Base-by-base conservation (phyloP, 1,140 invertebrate genomes). In the Grapholita molesta region DNA sequence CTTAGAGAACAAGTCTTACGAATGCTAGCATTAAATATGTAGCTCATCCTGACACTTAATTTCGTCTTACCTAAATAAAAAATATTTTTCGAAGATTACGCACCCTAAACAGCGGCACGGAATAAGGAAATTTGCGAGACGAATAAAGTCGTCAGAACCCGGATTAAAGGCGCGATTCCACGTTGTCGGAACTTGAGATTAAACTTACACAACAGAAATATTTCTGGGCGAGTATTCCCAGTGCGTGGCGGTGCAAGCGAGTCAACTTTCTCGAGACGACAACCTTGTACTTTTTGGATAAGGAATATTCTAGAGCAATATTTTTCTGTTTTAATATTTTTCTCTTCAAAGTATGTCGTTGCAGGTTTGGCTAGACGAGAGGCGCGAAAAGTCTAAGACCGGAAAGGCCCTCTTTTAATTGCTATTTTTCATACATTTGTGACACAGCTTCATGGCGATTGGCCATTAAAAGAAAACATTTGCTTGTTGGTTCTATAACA, bases 131-230 rank as follows among this genome's bases (percentile, higher is more conserved):
- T 61, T 61, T 61, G 25, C 55, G 18, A 61, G 55, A 28, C 55
- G 52, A 55, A 68, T 68, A 55, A 68, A 57, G 15, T 28, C 48
- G 52, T 68, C 66, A 68, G 32, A 33, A 25, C 48, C 25, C 9
- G 66, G 66, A 68, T 68, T 68, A 68, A 68, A 61, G 55, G 55
- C 55, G 55, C 25, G 55, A 61, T 61, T 61, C 55, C 42, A 12
- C 55, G 55, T 15, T 61, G 55, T 61, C 55, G 55, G 55, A 61
- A 61, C 55, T 61, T 53, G 72, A 75, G 78, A 88, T 83, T 83
- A 85, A 84, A 86, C 79, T 86, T 82, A 80, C 74, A 82, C 78
- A 83, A 80, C 57, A 70, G 79, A 78, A 85, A 83, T 86, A 85
- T 88, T 86, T 78, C 79, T 73, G 42, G 42, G 5, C 5, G 8